phyloP scores from a whole-genome alignment of 2,113 vertebrate species.

The Halichoerus grypus region DNA sequence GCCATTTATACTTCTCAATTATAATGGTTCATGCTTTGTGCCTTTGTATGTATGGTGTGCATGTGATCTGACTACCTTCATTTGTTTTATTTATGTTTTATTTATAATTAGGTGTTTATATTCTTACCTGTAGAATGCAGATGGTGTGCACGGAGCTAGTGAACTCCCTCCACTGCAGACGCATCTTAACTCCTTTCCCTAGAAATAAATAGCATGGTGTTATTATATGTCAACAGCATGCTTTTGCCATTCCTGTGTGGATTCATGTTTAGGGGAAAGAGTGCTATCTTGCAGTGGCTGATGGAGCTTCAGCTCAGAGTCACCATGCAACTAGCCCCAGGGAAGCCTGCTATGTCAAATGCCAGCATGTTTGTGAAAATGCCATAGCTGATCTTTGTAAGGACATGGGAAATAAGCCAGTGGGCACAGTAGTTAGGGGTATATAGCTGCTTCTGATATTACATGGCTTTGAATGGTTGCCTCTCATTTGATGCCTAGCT shows the following conservation, averaged over 20 bases:
- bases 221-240: background rate
- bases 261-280: background rate
- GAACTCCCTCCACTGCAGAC: background rate
- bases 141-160: background rate
- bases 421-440: background rate
- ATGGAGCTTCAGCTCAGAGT: background rate
- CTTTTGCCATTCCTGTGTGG: background rate
- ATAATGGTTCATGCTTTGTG: background rate
- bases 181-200: background rate
- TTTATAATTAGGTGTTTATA: conserved; percentile 67
- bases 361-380: background rate
- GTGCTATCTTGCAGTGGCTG: background rate
- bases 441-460: background rate
- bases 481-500: background rate
- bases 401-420: background rate
- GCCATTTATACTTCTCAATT: conserved; percentile 49
- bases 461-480: background rate
- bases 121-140: conserved; percentile 66
- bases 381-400: background rate
- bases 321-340: background rate
- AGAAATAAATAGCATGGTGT: background rate
- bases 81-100: conserved; percentile 66
- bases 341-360: background rate
- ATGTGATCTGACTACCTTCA: conserved; percentile 1
- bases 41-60: background rate